Conservation (phyloP, 1,140 invertebrate genomes). For the Drosophila sproati region DNA sequence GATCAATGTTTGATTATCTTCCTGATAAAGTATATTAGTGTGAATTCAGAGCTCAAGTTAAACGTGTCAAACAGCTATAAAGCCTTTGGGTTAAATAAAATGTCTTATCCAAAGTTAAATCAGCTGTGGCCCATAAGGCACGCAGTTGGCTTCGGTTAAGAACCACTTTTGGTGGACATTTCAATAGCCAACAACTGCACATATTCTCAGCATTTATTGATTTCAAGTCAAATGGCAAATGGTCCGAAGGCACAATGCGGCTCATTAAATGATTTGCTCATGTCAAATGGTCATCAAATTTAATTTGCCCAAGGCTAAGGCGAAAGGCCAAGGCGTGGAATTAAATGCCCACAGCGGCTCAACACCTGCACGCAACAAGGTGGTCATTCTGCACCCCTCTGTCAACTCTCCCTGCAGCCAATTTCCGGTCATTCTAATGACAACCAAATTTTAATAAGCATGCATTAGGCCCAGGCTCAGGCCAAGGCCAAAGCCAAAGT, state of each 20-base stretch:
- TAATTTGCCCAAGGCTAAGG: slow-evolving; percentile 47
- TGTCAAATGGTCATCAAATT: slow-evolving; percentile 61
- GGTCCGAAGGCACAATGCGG: slow-evolving; percentile 28
- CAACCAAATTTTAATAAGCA: slow-evolving; percentile 72
- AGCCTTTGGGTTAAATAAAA: slow-evolving; percentile 32
- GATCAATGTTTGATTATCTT: no score
- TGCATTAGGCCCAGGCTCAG: slow-evolving; percentile 55
- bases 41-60: no score
- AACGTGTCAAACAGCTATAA: no score
- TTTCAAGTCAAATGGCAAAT: slow-evolving; percentile 18
- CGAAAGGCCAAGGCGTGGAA: slow-evolving; percentile 21
- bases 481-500: slow-evolving; percentile 25
- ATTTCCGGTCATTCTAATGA: slow-evolving; percentile 63
- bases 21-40: no score
- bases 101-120: slow-evolving; percentile 23
- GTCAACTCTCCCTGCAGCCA: slow-evolving; percentile 9
- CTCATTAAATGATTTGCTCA: slow-evolving; percentile 59
- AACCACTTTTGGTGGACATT: slow-evolving; percentile 4
- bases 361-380: slow-evolving; percentile 62
- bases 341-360: slow-evolving; percentile 41
- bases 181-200: no score
- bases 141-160: not conserved
- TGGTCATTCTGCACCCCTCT: not conserved
- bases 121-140: slow-evolving; percentile 8
- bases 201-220: slow-evolving; percentile 21